Evolutionary conservation across 1,140 invertebrate genomes (phyloP).

Genomic region (Caenorhabditis briggsae): DNA sequence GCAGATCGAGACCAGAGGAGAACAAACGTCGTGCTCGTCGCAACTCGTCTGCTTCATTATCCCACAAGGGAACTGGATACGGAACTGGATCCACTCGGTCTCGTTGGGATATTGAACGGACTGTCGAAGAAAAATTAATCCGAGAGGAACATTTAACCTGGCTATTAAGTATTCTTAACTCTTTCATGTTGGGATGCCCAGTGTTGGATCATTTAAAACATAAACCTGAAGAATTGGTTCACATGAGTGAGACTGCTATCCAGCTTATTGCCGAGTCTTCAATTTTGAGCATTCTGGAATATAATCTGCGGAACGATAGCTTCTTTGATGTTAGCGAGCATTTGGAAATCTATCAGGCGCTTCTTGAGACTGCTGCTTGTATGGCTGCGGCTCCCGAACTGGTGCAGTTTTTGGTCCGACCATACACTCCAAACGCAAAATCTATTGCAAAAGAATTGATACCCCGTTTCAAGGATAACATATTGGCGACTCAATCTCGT

Average conservation of each 20-base stretch:
- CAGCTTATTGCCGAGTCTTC: constrained; percentile 58
- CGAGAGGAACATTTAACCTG: constrained; percentile 75
- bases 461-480: constrained; percentile 72
- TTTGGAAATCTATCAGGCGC: constrained; percentile 76
- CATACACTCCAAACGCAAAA: constrained; percentile 68
- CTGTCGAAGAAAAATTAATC: constrained; percentile 78
- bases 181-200: constrained; percentile 65
- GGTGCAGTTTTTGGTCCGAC: constrained; percentile 70
- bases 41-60: constrained; percentile 56
- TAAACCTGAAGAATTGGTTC: constrained; percentile 50
- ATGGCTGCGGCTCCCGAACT: constrained; percentile 70
- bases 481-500: constrained; percentile 68
- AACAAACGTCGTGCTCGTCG: constrained; percentile 58
- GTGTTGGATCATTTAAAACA: constrained; percentile 54
- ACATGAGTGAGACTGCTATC: constrained; percentile 46
- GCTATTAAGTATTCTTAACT: constrained; percentile 72
- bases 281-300: constrained; percentile 70
- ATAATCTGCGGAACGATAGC: constrained; percentile 74
- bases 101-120: constrained; percentile 94
- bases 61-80: constrained; percentile 87
- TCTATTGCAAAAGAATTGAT: constrained; percentile 76
- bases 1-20: constrained; percentile 31
- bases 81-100: constrained; percentile 94
- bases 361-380: constrained; percentile 72
- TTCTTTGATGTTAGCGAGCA: constrained; percentile 76